These are phyloP conservation scores for Cynopterus sphinx DNA, from an alignment of 2,797 vertebrate species.

Conservation along the genomic window DNA sequence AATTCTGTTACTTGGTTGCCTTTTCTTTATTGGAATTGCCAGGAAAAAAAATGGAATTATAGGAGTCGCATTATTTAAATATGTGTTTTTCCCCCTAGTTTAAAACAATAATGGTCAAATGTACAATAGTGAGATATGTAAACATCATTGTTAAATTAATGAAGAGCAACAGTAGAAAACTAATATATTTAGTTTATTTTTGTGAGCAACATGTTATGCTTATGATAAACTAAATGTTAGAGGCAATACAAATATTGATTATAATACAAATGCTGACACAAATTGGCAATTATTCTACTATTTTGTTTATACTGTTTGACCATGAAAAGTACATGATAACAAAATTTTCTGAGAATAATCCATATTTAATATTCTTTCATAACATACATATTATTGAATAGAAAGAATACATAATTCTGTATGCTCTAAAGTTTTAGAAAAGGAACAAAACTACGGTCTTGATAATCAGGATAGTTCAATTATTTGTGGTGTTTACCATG, in stretches of 20 bases:
- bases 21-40: neutral
- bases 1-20: neutral
- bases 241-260: neutral
- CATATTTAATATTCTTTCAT: constrained; percentile 26
- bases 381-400: constrained; percentile 21
- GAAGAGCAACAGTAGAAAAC: neutral
- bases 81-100: neutral
- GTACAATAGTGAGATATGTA: neutral
- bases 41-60: neutral
- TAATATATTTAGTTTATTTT: neutral
- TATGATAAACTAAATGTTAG: neutral
- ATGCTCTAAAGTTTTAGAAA: neutral
- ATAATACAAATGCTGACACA: neutral
- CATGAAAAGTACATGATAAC: neutral
- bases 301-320: neutral
- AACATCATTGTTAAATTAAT: neutral
- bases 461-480: neutral
- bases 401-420: neutral
- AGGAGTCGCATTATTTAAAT: neutral
- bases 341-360: neutral
- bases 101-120: neutral
- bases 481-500: constrained; percentile 58
- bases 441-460: neutral
- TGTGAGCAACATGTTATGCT: neutral
- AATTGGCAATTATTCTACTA: neutral